A percentile compares a stretch with the other conserved stretches of the same genome.
Evolutionary conservation across 2,797 vertebrate genomes (phyloP).

Genomic region (Poeciliopsis turneri): DNA sequence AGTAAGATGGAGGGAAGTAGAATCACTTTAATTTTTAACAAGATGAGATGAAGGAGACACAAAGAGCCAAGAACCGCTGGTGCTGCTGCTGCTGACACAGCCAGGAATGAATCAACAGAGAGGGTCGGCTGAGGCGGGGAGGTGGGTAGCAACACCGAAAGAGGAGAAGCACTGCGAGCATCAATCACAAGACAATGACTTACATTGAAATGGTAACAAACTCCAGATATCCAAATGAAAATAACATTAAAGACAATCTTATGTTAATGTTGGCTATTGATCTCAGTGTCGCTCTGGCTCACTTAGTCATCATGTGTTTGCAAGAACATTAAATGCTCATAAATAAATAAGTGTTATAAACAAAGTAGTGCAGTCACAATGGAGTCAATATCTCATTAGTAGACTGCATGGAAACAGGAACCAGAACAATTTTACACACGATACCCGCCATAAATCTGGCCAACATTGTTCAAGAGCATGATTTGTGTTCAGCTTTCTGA

Average conservation of each 20-base stretch:
- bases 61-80: conserved; percentile 66
- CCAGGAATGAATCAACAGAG: conserved; percentile 55
- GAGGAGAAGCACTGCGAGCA: conserved; percentile 48
- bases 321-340: conserved; percentile 90
- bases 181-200: conserved; percentile 69
- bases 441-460: conserved; percentile 21
- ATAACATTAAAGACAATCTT: conserved; percentile 82
- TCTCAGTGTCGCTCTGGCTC: conserved; percentile 46
- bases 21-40: conserved; percentile 87
- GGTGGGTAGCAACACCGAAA: conserved; percentile 30
- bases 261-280: conserved; percentile 92
- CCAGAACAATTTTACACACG: conserved; percentile 6
- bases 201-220: conserved; percentile 60
- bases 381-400: conserved; percentile 88
- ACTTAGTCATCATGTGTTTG: conserved; percentile 62
- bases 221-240: conserved; percentile 71
- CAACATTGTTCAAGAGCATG: conserved; percentile 13
- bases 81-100: conserved; percentile 73
- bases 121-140: conserved; percentile 40
- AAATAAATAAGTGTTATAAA: conserved; percentile 89
- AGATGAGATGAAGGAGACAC: conserved; percentile 82
- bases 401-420: conserved; percentile 43
- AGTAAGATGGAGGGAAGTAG: conserved; percentile 65
- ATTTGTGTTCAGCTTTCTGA: conserved; percentile 12
- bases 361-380: conserved; percentile 84